These are phyloP conservation scores for Apistogramma diplotaenia DNA, from an alignment of 2,113 vertebrate genomes.

Conservation along the genomic window DNA sequence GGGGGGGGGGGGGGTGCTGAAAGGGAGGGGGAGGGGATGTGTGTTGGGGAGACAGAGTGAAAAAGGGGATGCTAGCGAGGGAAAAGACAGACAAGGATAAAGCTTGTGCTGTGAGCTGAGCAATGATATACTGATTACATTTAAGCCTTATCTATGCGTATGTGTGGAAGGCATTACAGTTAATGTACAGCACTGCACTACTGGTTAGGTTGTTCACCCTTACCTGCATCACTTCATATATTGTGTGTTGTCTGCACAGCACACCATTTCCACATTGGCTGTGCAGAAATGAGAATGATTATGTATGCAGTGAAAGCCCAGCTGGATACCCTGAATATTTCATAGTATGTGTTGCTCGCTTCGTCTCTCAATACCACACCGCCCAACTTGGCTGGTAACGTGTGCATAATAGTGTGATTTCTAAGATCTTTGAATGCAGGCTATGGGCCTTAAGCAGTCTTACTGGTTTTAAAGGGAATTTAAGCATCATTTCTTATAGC, in stretches of 20 bases:
- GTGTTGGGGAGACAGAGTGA: constrained; percentile 70
- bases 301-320: constrained; percentile 79
- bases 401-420: constrained; percentile 66
- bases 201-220: constrained; percentile 69
- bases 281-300: constrained; percentile 76
- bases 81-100: constrained; percentile 74
- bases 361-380: constrained; percentile 67
- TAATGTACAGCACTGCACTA: constrained; percentile 72
- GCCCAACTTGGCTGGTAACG: constrained; percentile 56
- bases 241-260: constrained; percentile 48
- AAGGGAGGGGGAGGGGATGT: constrained; percentile 62
- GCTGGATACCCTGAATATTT: constrained; percentile 80
- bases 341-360: constrained; percentile 73
- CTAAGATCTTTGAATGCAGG: constrained; percentile 37
- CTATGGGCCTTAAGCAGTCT: constrained; percentile 40
- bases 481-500: constrained; percentile 23
- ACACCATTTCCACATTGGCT: constrained; percentile 57
- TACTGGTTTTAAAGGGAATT: constrained; percentile 7
- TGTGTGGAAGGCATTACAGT: constrained; percentile 76
- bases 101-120: constrained; percentile 75
- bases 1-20: constrained; percentile 48
- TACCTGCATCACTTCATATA: constrained; percentile 68
- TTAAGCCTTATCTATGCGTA: constrained; percentile 72
- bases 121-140: constrained; percentile 79
- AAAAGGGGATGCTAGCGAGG: constrained; percentile 76